Base-by-base conservation (phyloP, 1,140 invertebrate species). In the Zaprionus taronus region DNA sequence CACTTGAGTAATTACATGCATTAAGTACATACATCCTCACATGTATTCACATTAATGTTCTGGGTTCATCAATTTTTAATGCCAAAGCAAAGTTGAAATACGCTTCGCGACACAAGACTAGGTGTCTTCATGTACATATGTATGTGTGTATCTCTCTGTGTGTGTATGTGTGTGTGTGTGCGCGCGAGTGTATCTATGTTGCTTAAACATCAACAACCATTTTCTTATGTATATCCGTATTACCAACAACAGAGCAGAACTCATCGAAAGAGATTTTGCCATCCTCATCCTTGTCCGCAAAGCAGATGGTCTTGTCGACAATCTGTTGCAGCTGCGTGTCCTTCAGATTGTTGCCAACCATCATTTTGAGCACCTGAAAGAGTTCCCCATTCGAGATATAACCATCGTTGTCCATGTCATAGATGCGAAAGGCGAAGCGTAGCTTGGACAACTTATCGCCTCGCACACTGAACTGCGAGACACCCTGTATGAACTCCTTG, bases 361-460 rank as follows among this genome's bases (percentile, higher is more conserved):
- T 99, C 98, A 99, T 99, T 95, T 99, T 99, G 66, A 99, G 94
- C 62, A 99, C 96, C 95, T 98, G 97, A 93, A 99, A 99, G 20
- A 99, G 94, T 94, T 99, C 99, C 26, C 98, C 98, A 94, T 99
- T 99, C 68, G 98, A 99, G 90, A 99, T 99, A 92, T 96, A 99
- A 7, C 99, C 99, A 94, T 99, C 99, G 93, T 99, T 99, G 94
- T 99, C 98, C 98, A 99, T 99, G 93, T 99, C 99, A 93, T 99
- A 99, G 93, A 99, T 99, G 94, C 98, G 96, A 94, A 99, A 99
- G 4, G 98, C 99, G 95, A 99, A 99, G 91, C 97, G 95, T 83
- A 99, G 94, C 94, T 99, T 99, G 68, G 98, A 99, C 92, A 99
- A 95, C 94, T 99, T 99, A 94, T 99, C 98, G 41, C 99, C 98